Percentiles rank a stretch among this genome's conserved stretches.
These are phyloP conservation scores for Hyperoodon ampullatus DNA, from an alignment of 2,113 vertebrate genomes.

Conservation along the genomic window DNA sequence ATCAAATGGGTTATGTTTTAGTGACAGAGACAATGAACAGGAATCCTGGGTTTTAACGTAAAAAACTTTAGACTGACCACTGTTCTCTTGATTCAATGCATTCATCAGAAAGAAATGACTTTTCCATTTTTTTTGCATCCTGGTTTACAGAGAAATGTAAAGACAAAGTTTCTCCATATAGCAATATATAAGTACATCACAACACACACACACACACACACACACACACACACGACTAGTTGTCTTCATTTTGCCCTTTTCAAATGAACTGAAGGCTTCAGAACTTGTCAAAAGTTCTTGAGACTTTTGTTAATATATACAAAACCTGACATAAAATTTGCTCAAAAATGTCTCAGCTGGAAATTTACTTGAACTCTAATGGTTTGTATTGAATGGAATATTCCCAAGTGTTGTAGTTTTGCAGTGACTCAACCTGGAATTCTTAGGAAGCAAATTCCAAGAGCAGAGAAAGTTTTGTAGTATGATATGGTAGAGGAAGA, in stretches of 20 bases:
- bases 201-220: too few species aligned
- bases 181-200: background rate
- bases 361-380: conserved; percentile 47
- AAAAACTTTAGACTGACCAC: background rate
- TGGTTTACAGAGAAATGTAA: conserved; percentile 19
- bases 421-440: background rate
- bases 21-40: conserved; percentile 31
- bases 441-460: conserved; percentile 54
- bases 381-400: conserved; percentile 28
- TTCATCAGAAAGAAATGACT: background rate
- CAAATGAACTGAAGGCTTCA: conserved; percentile 55
- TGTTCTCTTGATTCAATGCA: background rate
- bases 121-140: background rate
- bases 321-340: conserved; percentile 58
- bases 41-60: background rate
- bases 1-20: background rate
- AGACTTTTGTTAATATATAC: conserved; percentile 39
- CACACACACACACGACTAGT: background rate
- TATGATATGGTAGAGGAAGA: background rate
- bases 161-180: conserved; percentile 2
- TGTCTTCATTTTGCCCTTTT: conserved; percentile 59
- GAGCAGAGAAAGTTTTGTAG: background rate
- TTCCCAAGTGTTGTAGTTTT: conserved; percentile 40
- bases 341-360: conserved; percentile 64
- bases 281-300: conserved; percentile 47